Evolutionary conservation across 2,113 vertebrate genomes (phyloP).

Genomic region (Balaeniceps rex): DNA sequence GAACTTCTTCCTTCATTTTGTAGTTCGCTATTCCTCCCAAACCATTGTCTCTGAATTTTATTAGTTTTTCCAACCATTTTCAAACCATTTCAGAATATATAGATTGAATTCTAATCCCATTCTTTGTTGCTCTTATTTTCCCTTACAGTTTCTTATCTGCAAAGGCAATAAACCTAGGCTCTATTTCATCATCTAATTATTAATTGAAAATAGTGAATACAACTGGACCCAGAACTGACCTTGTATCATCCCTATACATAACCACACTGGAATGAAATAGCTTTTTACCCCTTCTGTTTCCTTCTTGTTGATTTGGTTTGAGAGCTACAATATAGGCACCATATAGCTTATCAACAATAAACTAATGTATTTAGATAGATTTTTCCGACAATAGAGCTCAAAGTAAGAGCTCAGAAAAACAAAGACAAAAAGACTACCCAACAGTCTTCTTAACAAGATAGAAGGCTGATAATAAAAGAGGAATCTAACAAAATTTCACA

Average conservation of each 20-base stretch:
- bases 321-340: neutral
- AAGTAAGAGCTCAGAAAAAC: neutral
- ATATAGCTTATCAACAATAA: neutral
- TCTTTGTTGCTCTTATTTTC: neutral
- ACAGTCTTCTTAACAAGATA: neutral
- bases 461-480: neutral
- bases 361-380: neutral
- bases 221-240: neutral
- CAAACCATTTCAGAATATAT: neutral
- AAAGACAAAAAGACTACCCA: neutral
- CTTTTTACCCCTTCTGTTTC: neutral
- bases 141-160: neutral
- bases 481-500: neutral
- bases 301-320: neutral
- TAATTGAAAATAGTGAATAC: neutral
- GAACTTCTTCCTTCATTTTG: neutral
- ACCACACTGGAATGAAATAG: neutral
- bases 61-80: neutral
- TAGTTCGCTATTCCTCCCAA: neutral
- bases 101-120: neutral
- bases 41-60: neutral
- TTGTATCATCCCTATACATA: neutral
- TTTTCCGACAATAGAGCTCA: neutral
- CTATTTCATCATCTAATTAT: neutral
- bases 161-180: neutral